Evolutionary conservation across 1,140 invertebrate species (phyloP).

Genomic region (Drosophila ficusphila): DNA sequence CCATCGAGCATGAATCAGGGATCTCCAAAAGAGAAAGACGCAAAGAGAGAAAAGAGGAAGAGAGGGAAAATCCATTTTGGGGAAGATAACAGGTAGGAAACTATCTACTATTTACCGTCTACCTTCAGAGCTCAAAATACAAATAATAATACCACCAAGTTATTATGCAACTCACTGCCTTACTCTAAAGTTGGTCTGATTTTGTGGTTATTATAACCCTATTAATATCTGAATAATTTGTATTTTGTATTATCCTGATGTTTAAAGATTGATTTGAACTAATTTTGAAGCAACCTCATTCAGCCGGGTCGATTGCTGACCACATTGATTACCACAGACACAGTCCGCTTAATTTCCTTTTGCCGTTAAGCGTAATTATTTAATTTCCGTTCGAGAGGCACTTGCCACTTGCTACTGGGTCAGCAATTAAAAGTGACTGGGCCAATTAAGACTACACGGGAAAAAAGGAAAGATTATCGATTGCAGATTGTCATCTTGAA

Average conservation of each 20-base stretch:
- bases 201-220: background rate
- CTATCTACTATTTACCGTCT: slow-evolving; percentile 7
- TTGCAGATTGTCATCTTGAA: background rate
- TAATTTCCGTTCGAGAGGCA: slow-evolving; percentile 34
- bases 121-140: background rate
- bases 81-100: slow-evolving; percentile 51
- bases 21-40: background rate
- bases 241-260: background rate
- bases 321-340: slow-evolving; percentile 15
- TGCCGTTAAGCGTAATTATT: slow-evolving; percentile 14
- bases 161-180: background rate
- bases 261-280: background rate
- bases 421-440: slow-evolving; percentile 13
- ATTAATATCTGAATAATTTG: too few relatives aligned
- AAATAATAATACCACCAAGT: slow-evolving; percentile 9
- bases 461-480: background rate
- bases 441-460: background rate
- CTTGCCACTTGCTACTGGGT: slow-evolving; percentile 32
- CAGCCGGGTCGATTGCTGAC: slow-evolving; percentile 1
- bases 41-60: background rate
- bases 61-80: background rate
- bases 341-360: slow-evolving; percentile 25
- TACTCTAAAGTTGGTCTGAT: background rate
- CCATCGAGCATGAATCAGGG: slow-evolving; percentile 11
- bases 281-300: background rate